These are phyloP conservation scores for Leptinotarsa juncta DNA, from an alignment of 2,888 invertebrate genomes.

Conservation along the genomic window DNA sequence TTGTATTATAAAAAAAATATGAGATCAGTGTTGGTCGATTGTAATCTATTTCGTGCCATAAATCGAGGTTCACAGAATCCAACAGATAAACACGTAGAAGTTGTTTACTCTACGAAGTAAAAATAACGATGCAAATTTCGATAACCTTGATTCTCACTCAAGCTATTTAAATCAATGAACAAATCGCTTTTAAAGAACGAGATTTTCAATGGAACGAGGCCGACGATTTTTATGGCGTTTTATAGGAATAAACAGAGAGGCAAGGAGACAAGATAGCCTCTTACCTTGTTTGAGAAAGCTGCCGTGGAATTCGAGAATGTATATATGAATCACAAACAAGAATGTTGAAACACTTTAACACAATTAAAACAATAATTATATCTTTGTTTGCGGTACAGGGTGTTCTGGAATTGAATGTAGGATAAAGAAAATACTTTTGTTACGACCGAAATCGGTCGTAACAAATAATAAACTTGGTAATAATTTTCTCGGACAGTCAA, in stretches of 20 bases:
- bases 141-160: conserved; percentile 19
- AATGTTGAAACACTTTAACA: too few species aligned
- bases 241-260: not conserved
- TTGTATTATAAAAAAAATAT: conserved; percentile 3
- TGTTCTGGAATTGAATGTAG: too few species aligned
- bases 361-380: too few species aligned
- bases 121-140: conserved; percentile 22
- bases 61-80: conserved; percentile 2
- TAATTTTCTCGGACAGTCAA: too few species aligned
- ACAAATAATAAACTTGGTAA: too few species aligned
- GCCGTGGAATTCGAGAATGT: too few species aligned
- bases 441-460: too few species aligned
- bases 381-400: too few species aligned
- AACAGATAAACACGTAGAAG: conserved; percentile 13
- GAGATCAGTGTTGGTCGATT: conserved; percentile 5
- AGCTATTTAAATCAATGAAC: conserved; percentile 17
- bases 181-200: conserved; percentile 6
- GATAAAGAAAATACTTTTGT: too few species aligned
- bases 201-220: not conserved
- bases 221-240: not conserved
- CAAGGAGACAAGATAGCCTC: not conserved
- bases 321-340: too few species aligned
- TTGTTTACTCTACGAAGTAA: conserved; percentile 8
- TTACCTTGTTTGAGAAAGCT: too few species aligned
- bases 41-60: not conserved